phyloP scores from a whole-genome alignment of 2,888 invertebrate species.

The Escarpia spicata region DNA sequence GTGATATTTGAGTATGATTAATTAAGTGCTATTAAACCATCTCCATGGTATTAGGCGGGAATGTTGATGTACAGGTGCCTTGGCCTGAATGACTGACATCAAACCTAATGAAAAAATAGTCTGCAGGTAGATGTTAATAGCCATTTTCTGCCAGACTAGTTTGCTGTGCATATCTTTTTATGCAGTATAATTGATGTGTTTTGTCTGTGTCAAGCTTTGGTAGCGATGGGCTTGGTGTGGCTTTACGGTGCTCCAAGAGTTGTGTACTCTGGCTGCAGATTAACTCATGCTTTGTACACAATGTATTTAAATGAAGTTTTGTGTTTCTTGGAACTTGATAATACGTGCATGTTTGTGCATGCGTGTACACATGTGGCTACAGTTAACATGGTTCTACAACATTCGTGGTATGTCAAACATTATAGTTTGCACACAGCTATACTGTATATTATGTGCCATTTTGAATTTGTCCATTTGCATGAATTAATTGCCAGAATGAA shows the following conservation, averaged over 20 bases:
- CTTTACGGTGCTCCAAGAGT: not conserved
- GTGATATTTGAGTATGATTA: not conserved
- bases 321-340: not conserved
- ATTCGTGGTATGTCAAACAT: too few species aligned
- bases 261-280: constrained; percentile 1
- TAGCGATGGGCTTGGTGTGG: not conserved
- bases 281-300: not conserved
- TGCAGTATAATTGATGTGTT: not conserved
- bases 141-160: not conserved
- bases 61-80: not conserved
- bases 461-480: too few species aligned
- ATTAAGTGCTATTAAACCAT: not conserved
- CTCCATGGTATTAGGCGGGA: not conserved
- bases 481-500: too few species aligned
- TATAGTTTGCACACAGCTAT: too few species aligned
- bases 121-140: not conserved
- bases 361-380: too few species aligned
- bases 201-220: not conserved
- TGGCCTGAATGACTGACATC: not conserved
- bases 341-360: not conserved
- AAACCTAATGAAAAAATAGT: not conserved
- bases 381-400: too few species aligned
- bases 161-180: not conserved
- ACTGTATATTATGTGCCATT: too few species aligned
- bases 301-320: not conserved